Percentiles rank a stretch among this genome's conserved stretches.
Conservation (phyloP, 2,113 vertebrate species). For the Phyllopteryx taeniolatus region DNA sequence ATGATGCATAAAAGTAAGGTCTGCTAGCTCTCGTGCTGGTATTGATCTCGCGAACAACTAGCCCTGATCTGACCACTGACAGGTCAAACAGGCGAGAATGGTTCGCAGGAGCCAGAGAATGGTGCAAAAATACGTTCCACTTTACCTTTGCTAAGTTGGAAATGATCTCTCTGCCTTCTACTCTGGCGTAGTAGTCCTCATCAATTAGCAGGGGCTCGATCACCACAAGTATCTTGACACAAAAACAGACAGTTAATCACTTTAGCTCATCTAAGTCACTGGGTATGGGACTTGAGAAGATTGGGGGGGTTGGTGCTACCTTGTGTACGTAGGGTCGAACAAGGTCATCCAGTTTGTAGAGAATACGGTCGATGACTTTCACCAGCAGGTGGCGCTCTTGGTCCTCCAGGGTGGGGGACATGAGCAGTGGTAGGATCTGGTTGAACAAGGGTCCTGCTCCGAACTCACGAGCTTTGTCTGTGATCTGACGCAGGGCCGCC, state of each 20-base stretch:
- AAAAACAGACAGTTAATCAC: not conserved
- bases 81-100: slow-evolving; percentile 62
- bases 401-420: slow-evolving; percentile 98
- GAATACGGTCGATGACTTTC: slow-evolving; percentile 97
- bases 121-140: not conserved
- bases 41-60: slow-evolving; percentile 61
- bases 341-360: slow-evolving; percentile 97
- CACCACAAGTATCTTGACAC: slow-evolving; percentile 90
- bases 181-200: slow-evolving; percentile 99
- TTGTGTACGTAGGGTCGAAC: slow-evolving; percentile 98
- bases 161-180: slow-evolving; percentile 98
- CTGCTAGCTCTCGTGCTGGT: slow-evolving; percentile 61
- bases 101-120: slow-evolving; percentile 39
- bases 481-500: slow-evolving; percentile 96
- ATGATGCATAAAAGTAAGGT: not conserved
- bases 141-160: slow-evolving; percentile 97
- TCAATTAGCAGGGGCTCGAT: slow-evolving; percentile 97
- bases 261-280: not conserved
- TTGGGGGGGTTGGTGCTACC: slow-evolving; percentile 61
- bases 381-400: slow-evolving; percentile 97
- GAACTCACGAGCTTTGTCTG: slow-evolving; percentile 96
- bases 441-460: slow-evolving; percentile 96
- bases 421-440: slow-evolving; percentile 94
- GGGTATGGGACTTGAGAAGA: not conserved
- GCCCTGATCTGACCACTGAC: slow-evolving; percentile 58